Base-by-base conservation (phyloP, 2,888 invertebrate genomes). In the Rhagonycha fulva region DNA sequence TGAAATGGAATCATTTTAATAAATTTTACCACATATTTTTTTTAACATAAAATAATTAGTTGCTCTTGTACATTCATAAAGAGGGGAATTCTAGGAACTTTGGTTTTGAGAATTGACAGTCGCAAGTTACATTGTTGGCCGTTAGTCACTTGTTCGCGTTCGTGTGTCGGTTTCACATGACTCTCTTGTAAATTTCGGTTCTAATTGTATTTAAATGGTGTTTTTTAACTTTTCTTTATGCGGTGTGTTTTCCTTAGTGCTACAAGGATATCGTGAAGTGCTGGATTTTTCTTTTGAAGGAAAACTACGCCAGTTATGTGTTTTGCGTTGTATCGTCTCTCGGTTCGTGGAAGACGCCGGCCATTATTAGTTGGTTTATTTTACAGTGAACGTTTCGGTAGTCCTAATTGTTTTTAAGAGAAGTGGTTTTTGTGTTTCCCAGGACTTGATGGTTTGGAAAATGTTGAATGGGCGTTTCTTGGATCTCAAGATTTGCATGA, bases 141-240 rank as follows among this genome's bases (percentile, higher is more conserved):
- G 32, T 47, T 47, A 47, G 47, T n/a, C n/a, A n/a, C 5, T 47
- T 47, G 47, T n/a, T 47, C 47, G n/a, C 47, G 47, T n/a, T 7
- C 7, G 7, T n/a, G 1, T 7, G 47, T n/a, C 2, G 4, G 0
- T 2, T 2, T n/a, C n/a, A 2, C 1, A 2, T 5, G n/a, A 2
- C 9, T n/a, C 47, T n/a, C n/a, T 5, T 47, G 1, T 2, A 7
- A n/a, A 4, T 47, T n/a, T n/a, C 28, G n/a, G 4, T 47, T 47
- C 7, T n/a, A n/a, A 47, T 47, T n/a, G 47, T n/a, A 7, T n/a
- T 47, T 12, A 32, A 47, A 0, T n/a, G n/a, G 5, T 47, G n/a
- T n/a, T 2, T 12, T 4, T 47, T n/a, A 5, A 47, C 7, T 47
- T 47, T 47, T 47, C 7, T 47, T 5, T n/a, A n/a, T 7, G n/a